Evolutionary conservation across 2,113 vertebrate species (phyloP).

Genomic region (Dicrurus megarhynchus): DNA sequence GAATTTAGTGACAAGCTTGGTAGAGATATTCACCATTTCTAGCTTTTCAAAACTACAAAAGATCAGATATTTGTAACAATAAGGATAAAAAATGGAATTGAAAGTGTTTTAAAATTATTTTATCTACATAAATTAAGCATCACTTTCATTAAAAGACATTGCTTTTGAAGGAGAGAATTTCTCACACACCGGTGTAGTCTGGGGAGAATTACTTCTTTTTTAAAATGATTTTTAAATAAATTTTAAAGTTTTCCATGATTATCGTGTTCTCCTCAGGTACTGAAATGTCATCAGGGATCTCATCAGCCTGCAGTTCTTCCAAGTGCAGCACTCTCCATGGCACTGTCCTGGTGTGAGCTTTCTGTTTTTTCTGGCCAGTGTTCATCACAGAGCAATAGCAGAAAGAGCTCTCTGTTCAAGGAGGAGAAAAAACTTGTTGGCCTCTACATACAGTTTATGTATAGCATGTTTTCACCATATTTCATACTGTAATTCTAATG

Average conservation of each 20-base stretch:
- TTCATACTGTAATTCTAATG: background rate
- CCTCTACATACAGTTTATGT: background rate
- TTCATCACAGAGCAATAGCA: background rate
- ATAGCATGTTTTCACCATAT: background rate
- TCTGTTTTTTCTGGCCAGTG: background rate
- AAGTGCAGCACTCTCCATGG: background rate
- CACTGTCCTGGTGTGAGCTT: background rate
- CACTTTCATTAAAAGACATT: background rate
- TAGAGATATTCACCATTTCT: background rate
- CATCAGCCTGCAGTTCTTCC: background rate
- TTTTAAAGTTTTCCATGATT: background rate
- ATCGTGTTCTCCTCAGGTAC: background rate
- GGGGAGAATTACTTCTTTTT: background rate
- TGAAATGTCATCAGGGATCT: background rate
- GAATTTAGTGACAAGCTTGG: background rate
- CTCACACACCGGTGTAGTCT: fast-evolving
- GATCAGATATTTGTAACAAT: background rate
- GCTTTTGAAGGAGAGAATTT: background rate
- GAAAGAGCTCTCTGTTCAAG: background rate
- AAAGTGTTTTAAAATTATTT: background rate
- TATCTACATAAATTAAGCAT: background rate
- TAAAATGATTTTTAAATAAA: background rate
- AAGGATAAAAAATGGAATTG: background rate
- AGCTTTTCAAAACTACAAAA: background rate
- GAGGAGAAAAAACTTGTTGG: background rate